Conservation (phyloP, 2,797 vertebrate genomes). For the Enteromius paludinosus region DNA sequence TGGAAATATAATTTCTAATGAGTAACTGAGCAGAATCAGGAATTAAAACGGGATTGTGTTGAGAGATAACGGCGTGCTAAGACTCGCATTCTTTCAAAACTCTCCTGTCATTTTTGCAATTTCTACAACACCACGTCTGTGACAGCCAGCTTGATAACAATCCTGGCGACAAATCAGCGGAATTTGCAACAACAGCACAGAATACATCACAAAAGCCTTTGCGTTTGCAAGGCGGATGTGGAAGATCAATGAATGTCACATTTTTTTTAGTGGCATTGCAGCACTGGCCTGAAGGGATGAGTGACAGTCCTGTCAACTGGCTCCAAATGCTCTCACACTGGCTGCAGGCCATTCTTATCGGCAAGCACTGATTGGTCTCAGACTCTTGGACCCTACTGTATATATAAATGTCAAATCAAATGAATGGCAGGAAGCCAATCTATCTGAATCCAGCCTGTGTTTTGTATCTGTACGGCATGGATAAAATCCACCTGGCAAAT, state of each 20-base stretch:
- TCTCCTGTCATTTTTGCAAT: neutral
- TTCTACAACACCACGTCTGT: neutral
- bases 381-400: neutral
- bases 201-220: conserved; percentile 1
- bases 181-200: neutral
- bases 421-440: conserved; percentile 22
- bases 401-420: conserved; percentile 22
- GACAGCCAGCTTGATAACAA: neutral
- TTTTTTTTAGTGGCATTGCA: neutral
- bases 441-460: neutral
- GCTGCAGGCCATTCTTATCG: conserved; percentile 8
- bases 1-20: neutral
- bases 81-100: neutral
- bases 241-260: neutral
- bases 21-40: no score
- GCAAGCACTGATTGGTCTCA: neutral
- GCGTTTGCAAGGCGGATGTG: neutral
- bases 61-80: neutral
- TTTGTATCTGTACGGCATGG: neutral
- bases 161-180: neutral
- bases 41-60: neutral
- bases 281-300: conserved; percentile 8
- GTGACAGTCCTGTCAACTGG: neutral
- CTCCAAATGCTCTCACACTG: neutral
- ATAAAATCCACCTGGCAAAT: neutral